These are phyloP conservation scores for Leiothrix lutea DNA, from an alignment of 2,113 vertebrate genomes.

Conservation along the genomic window DNA sequence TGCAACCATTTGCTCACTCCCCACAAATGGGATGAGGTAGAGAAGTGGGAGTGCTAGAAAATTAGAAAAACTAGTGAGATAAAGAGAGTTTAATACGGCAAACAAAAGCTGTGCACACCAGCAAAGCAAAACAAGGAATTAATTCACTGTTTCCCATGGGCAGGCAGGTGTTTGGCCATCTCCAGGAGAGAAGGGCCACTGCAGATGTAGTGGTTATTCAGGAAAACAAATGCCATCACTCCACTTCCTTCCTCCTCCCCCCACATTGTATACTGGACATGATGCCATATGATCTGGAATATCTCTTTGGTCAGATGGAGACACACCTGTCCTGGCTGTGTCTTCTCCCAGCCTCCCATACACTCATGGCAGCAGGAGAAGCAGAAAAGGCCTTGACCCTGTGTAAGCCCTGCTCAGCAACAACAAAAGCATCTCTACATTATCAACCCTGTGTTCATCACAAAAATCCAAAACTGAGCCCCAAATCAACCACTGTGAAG, in stretches of 20 bases:
- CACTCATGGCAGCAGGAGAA: background rate
- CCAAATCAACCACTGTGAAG: too few species aligned
- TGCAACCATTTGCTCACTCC: rapidly evolving
- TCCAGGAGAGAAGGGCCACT: too few species aligned
- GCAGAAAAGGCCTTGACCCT: background rate
- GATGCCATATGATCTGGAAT: background rate
- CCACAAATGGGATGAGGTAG: background rate
- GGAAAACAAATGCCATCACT: background rate
- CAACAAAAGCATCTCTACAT: background rate
- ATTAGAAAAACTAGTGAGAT: background rate
- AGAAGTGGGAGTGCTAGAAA: background rate
- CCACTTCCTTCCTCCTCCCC: background rate
- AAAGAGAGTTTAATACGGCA: background rate
- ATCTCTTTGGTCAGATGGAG: background rate
- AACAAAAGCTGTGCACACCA: background rate
- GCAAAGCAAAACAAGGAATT: background rate
- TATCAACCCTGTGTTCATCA: background rate
- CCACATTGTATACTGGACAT: background rate
- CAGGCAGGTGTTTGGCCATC: background rate
- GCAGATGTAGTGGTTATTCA: rapidly evolving
- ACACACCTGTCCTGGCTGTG: background rate
- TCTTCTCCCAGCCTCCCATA: background rate
- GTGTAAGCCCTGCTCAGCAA: background rate
- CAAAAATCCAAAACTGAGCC: background rate
- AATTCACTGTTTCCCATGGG: background rate